Evolutionary conservation across 2,888 invertebrate genomes (phyloP), one percentile per base, ranked within the genome.

Genomic region (Phrixothrix hirtus): DNA sequence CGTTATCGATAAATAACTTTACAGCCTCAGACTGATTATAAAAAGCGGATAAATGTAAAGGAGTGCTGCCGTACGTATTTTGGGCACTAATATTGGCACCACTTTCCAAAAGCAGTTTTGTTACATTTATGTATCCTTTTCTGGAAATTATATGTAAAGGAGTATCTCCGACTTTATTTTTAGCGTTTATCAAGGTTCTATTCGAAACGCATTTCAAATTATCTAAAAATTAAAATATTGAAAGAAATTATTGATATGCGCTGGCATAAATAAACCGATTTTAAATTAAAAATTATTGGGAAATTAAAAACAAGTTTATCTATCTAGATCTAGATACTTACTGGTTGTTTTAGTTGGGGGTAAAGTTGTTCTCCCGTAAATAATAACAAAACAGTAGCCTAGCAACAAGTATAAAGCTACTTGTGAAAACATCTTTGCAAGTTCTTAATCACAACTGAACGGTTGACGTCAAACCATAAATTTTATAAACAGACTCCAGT

Each of bases 131-230:
- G 21, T 21, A 7, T 21, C 21, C 21, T 7, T 21, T 21, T 21
- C 21, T 3, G 4, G 21, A 3, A 7, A 21, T 13, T n/a, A 41
- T n/a, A 16, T 30, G 39, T 2, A 41, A 1, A 7, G 39, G 29
- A 5, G 30, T 1, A 7, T 41, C 29, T 2, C 29, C 39, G 1
- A 29, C 39, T 9, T 7, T 9, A 16, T 41, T 29, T 41, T 41
- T 14, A 1, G 15, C 14, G 4, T 10, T 27, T 29, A 29, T 5
- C 7, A 21, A 7, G 21, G 21, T 21, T 21, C 7, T 21, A 7
- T 21, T 21, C 7, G 21, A 21, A 21, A 7, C 21, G 7, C 21
- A 21, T 21, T 21, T 21, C 7, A 21, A 21, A 21, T 21, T 21
- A 7, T 21, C 21, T 7, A 21, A 21, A 21, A 21, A 21, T 5